Base-by-base conservation (phyloP, 1,140 invertebrate species). In the Drepana arcuata region DNA sequence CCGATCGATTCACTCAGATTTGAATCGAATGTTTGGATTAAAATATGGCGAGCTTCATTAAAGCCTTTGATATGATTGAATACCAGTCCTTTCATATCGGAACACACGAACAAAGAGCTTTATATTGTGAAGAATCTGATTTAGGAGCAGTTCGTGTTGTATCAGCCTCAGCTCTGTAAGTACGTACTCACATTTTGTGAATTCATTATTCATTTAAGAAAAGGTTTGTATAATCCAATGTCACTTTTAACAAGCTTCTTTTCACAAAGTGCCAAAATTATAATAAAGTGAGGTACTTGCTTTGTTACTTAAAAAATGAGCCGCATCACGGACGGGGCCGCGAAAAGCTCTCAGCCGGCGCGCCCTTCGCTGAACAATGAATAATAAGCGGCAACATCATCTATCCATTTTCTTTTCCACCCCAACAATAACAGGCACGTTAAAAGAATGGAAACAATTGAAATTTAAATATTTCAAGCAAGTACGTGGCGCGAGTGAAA, bases 11-110 rank as follows among this genome's bases (percentile, higher is more conserved):
- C 55, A 48, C 40, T 67, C 55, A 41, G 57, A 73, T 74, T 63
- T 70, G 64, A 75, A 71, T 72, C 68, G 53, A 72, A 74, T 74
- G 68, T 74, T 72, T 74, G 70, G 62, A 67, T 74, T 78, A 70
- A 68, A 66, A 73, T 74, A 71, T 62, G 58, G 65, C 58, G 46
- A 53, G 64, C 46, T 68, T 65, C 54, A 68, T 72, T 68, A 68
- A 55, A 62, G 35, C 55, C 49, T 58, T 69, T 68, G 50, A 66
- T 69, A 29, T 60, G 58, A 62, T 71, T 66, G 62, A 60, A 55
- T 67, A 52, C 31, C 34, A 31, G 40, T 39, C 29, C 28, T 48
- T 53, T 56, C 55, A 46, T 66, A 52, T 55, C 49, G 31, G 29
- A 18, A 16, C 11, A 24, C 31, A 15, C 31, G 42, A 25, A 49